Conservation (phyloP, 2,113 vertebrate species). For the Gallinago jamesoni region DNA sequence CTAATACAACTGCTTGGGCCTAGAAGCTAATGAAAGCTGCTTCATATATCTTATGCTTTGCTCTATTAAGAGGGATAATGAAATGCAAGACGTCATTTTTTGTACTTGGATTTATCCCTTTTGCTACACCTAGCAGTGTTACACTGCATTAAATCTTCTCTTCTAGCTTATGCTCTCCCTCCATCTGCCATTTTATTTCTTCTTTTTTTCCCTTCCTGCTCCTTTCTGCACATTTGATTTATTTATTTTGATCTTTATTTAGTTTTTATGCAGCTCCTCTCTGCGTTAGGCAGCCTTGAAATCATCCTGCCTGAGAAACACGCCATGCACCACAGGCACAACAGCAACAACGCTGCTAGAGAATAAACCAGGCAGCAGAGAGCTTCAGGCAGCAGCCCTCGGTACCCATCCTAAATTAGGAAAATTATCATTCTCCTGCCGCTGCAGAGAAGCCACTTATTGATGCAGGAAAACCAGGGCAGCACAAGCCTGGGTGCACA, state of each 20-base stretch:
- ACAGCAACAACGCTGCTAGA: background rate
- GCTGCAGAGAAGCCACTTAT: background rate
- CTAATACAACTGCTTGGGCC: rapidly evolving
- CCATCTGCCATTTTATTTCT: background rate
- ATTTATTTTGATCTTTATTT: background rate
- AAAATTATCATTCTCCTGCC: background rate
- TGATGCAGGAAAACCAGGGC: background rate
- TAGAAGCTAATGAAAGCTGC: background rate
- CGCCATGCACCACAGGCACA: rapidly evolving
- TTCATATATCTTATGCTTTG: background rate
- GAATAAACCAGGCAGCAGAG: background rate
- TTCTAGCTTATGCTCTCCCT: background rate
- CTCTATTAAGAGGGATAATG: background rate
- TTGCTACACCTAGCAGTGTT: background rate
- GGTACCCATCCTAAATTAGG: background rate
- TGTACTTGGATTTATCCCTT: background rate
- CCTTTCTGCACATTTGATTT: background rate
- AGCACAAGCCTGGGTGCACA: background rate
- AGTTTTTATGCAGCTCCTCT: background rate
- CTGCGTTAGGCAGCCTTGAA: background rate
- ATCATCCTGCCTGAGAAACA: background rate
- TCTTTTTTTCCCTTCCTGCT: background rate
- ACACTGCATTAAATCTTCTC: background rate
- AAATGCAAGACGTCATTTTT: background rate
- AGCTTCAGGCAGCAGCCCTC: background rate